A percentile compares a stretch with the other conserved stretches of the same genome.
These are phyloP conservation scores for Myiozetetes cayanensis DNA, from an alignment of 2,113 vertebrate genomes.

Conservation along the genomic window DNA sequence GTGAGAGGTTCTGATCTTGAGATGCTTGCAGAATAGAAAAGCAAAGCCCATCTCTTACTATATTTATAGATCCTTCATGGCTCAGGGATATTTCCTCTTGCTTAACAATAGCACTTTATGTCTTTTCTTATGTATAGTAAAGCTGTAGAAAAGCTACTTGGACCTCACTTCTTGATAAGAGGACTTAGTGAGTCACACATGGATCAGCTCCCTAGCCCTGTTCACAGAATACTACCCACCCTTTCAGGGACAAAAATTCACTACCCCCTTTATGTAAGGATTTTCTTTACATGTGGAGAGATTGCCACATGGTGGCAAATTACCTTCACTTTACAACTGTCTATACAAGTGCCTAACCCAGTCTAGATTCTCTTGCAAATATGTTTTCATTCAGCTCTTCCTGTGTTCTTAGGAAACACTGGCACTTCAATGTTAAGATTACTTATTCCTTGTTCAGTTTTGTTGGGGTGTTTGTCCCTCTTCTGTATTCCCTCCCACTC, in stretches of 20 bases:
- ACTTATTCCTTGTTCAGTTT: not conserved
- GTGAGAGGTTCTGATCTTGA: not conserved
- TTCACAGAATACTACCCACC: not conserved
- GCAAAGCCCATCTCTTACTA: not conserved
- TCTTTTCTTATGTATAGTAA: not conserved
- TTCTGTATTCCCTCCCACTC: not conserved
- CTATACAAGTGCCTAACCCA: not conserved
- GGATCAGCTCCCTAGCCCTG: not conserved
- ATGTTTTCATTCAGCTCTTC: not conserved
- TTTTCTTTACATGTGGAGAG: not conserved
- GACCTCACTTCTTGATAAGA: not conserved
- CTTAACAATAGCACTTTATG: not conserved
- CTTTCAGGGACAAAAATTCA: not conserved
- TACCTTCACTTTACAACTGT: not conserved
- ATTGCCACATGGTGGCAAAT: slow-evolving; percentile 53
- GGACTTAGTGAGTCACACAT: not conserved
- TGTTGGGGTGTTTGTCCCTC: not conserved
- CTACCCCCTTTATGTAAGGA: not conserved
- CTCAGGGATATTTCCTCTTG: not conserved
- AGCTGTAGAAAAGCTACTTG: not conserved
- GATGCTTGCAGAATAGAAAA: not conserved
- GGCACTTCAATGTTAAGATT: not conserved
- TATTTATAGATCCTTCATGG: not conserved
- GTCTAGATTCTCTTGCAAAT: not conserved
- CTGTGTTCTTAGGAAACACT: not conserved